Percentiles rank a stretch among this genome's conserved stretches.
These are phyloP conservation scores for Spea bombifrons DNA, from an alignment of 2,113 vertebrate genomes.

Conservation along the genomic window DNA sequence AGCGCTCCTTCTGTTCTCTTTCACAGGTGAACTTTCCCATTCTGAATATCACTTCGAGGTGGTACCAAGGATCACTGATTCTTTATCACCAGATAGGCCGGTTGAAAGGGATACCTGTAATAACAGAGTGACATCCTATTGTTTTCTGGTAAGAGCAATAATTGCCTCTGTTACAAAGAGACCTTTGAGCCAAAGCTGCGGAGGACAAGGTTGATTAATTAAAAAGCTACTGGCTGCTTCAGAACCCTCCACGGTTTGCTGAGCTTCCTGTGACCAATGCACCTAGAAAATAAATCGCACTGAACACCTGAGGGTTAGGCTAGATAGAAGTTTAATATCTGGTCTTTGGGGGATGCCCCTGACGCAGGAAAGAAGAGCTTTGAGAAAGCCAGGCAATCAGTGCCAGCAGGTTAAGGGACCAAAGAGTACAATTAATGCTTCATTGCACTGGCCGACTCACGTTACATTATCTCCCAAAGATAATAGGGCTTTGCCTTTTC, in stretches of 20 bases:
- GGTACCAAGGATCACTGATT: constrained; percentile 46
- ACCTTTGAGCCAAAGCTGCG: constrained; percentile 62
- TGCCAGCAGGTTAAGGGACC: constrained; percentile 17
- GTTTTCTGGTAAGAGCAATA: constrained; percentile 62
- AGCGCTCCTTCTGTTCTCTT: constrained; percentile 40
- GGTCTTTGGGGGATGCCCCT: constrained; percentile 47
- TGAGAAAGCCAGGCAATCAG: constrained; percentile 41
- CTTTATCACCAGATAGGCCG: constrained; percentile 43
- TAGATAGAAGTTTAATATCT: constrained; percentile 50
- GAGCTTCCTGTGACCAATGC: constrained; percentile 53
- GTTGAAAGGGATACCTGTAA: constrained; percentile 47
- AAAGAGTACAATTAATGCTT: constrained; percentile 46
- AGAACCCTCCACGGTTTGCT: constrained; percentile 53
- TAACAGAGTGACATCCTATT: constrained; percentile 47
- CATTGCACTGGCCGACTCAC: constrained; percentile 42
- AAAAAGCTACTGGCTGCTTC: constrained; percentile 50
- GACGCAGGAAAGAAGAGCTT: constrained; percentile 49
- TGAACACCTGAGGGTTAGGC: constrained; percentile 52
- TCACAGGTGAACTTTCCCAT: constrained; percentile 44
- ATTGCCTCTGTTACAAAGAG: constrained; percentile 63
- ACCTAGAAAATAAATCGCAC: constrained; percentile 45
- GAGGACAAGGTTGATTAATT: constrained; percentile 63
- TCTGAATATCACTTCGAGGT: constrained; percentile 43
- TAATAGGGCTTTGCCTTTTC: constrained; percentile 49
- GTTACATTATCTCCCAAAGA: constrained; percentile 51